Conservation (phyloP, 92 coral and sea anemone genomes). For the Scolanthus callimorphus region DNA sequence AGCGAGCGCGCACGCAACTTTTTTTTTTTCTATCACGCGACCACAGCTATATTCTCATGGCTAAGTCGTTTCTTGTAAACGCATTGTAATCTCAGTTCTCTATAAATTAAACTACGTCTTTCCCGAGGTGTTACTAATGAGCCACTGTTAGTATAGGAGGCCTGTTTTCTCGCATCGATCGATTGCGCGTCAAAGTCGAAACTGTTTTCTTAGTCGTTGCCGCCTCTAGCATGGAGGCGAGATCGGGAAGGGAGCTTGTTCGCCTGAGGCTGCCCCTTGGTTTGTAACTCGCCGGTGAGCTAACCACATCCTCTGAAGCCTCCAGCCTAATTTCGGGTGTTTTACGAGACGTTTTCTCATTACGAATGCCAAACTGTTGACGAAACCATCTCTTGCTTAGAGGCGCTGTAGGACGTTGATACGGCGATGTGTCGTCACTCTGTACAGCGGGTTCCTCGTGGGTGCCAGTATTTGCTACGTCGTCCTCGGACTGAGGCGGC, state of each 20-base stretch:
- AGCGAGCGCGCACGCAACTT: too few relatives aligned
- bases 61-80: too few relatives aligned
- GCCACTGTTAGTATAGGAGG: not conserved
- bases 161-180: constrained; percentile 11
- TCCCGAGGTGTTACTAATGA: too few relatives aligned
- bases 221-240: constrained; percentile 47
- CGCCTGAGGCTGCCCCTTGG: constrained; percentile 7
- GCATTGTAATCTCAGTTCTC: too few relatives aligned
- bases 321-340: not conserved
- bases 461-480: not conserved
- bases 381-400: constrained; percentile 41
- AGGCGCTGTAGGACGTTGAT: constrained; percentile 30
- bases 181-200: constrained; percentile 4
- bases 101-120: too few relatives aligned
- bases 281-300: not conserved
- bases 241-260: constrained; percentile 47
- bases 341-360: not conserved
- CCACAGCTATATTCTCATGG: too few relatives aligned
- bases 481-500: not conserved
- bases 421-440: not conserved
- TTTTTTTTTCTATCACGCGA: too few relatives aligned
- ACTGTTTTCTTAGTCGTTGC: constrained; percentile 15
- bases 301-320: not conserved
- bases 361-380: constrained; percentile 40
- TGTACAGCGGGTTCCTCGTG: not conserved